Evolutionary conservation across 2,797 vertebrate genomes (phyloP).

Genomic region (Fundulus diaphanus): DNA sequence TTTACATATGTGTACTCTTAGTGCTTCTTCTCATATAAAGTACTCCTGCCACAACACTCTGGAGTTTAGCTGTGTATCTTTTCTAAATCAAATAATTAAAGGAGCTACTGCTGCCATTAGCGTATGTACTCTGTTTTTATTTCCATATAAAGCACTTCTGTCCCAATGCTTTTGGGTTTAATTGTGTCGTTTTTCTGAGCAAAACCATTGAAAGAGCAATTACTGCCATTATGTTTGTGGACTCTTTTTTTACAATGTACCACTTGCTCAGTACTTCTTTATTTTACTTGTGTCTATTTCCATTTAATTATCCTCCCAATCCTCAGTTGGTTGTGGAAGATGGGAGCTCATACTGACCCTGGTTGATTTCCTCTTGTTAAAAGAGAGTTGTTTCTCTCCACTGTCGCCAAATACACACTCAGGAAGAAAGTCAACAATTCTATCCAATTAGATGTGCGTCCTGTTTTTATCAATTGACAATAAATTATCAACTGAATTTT

Average conservation of each 20-base stretch:
- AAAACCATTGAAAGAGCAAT: neutral
- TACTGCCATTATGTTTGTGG: neutral
- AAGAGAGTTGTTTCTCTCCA: neutral
- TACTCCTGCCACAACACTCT: too few relatives aligned
- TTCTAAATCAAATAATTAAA: neutral
- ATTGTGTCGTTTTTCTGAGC: neutral
- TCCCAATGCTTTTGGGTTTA: neutral
- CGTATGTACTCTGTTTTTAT: neutral
- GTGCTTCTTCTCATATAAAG: too few relatives aligned
- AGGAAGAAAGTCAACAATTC: neutral
- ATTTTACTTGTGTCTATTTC: neutral
- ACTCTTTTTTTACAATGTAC: neutral
- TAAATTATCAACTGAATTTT: neutral
- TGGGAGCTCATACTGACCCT: neutral
- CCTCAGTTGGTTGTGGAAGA: neutral
- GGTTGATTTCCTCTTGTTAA: neutral
- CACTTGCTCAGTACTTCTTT: neutral
- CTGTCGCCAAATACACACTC: neutral
- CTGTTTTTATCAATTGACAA: neutral
- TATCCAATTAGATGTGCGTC: neutral
- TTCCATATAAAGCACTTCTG: neutral
- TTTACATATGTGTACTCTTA: neutral
- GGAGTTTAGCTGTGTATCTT: too few relatives aligned
- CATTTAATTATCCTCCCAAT: neutral
- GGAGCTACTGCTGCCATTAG: neutral